Evolutionary conservation across 2,797 vertebrate genomes (phyloP).

Genomic region (Vipera latastei): DNA sequence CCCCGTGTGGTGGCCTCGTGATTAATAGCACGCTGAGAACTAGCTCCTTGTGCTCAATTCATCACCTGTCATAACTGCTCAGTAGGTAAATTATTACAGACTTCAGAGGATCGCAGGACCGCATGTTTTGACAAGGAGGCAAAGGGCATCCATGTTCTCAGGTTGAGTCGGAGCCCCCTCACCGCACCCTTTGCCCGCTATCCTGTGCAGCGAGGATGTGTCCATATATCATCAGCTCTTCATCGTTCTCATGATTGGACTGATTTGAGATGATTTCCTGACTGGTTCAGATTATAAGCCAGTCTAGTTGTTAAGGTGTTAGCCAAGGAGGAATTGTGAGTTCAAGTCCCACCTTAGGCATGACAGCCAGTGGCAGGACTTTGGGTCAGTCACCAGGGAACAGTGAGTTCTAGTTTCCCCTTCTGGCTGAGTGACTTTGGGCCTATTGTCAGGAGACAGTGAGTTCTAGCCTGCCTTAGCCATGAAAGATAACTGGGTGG

Average conservation of each 20-base stretch:
- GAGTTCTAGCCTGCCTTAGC: too few relatives aligned
- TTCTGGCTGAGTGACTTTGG: too few relatives aligned
- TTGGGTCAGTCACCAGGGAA: not conserved
- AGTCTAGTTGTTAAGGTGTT: not conserved
- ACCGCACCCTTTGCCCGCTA: not conserved
- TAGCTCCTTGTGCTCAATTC: constrained; percentile 68
- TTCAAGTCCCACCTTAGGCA: fast-evolving
- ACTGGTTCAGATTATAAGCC: not conserved
- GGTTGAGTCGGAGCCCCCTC: not conserved
- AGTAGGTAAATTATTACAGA: constrained; percentile 73
- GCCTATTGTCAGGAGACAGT: too few relatives aligned
- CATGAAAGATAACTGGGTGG: too few relatives aligned
- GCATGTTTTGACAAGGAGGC: constrained; percentile 59
- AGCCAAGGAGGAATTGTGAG: not conserved
- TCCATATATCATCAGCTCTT: not conserved
- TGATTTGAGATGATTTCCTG: not conserved
- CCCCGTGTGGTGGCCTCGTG: constrained; percentile 63
- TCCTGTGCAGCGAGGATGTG: too few relatives aligned
- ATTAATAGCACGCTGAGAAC: constrained; percentile 68
- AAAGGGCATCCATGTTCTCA: constrained; percentile 48
- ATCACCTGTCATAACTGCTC: constrained; percentile 73
- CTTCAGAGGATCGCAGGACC: constrained; percentile 50
- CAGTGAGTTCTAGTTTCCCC: not conserved
- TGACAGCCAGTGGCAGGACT: not conserved
- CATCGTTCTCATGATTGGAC: not conserved